Evolutionary conservation across 2,888 invertebrate species (phyloP).

Genomic region (Mythimna pallens): DNA sequence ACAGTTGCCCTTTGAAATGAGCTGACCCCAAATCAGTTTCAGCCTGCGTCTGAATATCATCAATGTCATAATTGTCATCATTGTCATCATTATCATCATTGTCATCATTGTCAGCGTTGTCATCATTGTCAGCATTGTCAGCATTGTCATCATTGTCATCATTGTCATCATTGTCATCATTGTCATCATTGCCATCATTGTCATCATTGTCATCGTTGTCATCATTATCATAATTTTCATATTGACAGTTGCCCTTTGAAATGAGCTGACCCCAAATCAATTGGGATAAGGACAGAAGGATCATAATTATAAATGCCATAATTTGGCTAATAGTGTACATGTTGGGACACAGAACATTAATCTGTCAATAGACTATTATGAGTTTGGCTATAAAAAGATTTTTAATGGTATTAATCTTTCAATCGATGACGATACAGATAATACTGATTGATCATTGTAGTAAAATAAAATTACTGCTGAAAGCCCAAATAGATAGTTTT

Average conservation of each 20-base stretch:
- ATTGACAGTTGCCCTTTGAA: not conserved
- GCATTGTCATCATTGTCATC: no score
- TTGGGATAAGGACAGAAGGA: not conserved
- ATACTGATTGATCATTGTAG: no score
- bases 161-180: no score
- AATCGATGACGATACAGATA: not conserved
- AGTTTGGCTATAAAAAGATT: not conserved
- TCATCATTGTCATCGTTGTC: no score
- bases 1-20: not conserved
- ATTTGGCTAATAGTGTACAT: not conserved
- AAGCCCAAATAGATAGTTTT: not conserved
- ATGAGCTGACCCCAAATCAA: not conserved
- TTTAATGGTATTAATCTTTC: conserved; percentile 18
- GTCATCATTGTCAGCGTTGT: no score
- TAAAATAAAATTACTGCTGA: no score
- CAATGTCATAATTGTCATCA: no score
- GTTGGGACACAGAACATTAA: conserved; percentile 9
- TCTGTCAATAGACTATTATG: conserved; percentile 13
- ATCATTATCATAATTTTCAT: no score
- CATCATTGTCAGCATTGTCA: no score
- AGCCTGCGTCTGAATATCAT: no score
- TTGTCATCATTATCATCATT: no score
- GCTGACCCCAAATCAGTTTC: not conserved
- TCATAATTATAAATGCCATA: not conserved
- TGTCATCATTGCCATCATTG: no score